Evolutionary conservation across 2,797 vertebrate species (phyloP).

Genomic region (Syngnathus rostellatus): DNA sequence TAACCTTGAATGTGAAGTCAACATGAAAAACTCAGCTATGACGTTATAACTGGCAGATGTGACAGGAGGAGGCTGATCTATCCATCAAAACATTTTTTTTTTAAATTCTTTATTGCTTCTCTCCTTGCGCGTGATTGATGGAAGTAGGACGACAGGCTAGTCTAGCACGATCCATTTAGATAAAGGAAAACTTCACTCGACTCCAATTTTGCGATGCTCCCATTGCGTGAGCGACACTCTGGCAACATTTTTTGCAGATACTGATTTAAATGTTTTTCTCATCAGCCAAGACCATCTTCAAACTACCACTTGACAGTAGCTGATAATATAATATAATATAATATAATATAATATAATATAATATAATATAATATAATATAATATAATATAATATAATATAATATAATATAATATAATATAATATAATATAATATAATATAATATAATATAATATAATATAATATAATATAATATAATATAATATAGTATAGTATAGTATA

Average conservation of each 20-base stretch:
- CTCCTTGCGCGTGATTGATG: constrained; percentile 27
- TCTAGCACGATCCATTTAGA: constrained; percentile 20
- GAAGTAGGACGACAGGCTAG: constrained; percentile 22
- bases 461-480: no score
- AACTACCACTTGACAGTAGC: neutral
- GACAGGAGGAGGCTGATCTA: constrained; percentile 18
- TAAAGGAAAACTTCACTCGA: constrained; percentile 24
- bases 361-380: no score
- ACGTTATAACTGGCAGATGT: constrained; percentile 11
- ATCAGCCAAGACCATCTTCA: neutral
- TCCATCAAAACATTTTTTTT: constrained; percentile 12
- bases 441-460: no score
- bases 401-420: no score
- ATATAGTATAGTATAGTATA: no score
- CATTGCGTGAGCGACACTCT: neutral
- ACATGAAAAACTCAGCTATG: neutral
- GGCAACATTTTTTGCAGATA: neutral
- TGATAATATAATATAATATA: neutral
- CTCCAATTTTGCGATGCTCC: constrained; percentile 7
- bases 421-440: no score
- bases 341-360: no score
- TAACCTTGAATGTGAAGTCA: constrained; percentile 22
- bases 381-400: no score
- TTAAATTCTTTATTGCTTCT: constrained; percentile 10
- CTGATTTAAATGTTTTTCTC: neutral